Evolutionary conservation across 35 echinoderm and acorn worm genomes (phyloP).

Genomic region (Apostichopus californicus): DNA sequence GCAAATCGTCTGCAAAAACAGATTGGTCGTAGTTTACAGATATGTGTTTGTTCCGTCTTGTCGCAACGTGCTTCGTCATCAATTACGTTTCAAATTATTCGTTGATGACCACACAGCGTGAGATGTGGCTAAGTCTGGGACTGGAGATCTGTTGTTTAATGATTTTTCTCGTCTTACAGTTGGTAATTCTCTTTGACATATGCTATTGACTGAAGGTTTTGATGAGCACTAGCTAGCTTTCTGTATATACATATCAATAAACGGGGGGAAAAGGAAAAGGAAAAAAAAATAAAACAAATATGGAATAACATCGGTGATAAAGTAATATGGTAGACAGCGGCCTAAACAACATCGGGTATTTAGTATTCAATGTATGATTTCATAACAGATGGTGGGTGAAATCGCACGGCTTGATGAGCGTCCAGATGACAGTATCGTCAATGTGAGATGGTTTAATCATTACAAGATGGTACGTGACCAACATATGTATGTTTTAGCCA

Average conservation of each 20-base stretch:
- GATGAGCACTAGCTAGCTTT: neutral
- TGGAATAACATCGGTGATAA: neutral
- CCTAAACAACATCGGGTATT: neutral
- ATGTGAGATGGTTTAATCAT: conserved; percentile 11
- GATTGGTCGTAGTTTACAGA: neutral
- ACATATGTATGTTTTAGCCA: neutral
- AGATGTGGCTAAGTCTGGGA: neutral
- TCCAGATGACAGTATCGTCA: neutral
- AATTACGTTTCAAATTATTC: conserved; percentile 26
- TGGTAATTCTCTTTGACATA: neutral
- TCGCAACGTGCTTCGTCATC: neutral
- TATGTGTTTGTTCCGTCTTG: neutral
- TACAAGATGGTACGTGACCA: neutral
- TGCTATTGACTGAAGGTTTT: neutral
- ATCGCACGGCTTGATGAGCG: neutral
- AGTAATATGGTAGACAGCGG: neutral
- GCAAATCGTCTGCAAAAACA: neutral
- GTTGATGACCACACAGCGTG: neutral
- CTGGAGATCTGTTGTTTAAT: conserved; percentile 32
- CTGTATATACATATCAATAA: conserved; percentile 9
- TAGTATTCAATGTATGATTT: neutral
- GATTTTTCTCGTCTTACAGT: conserved; percentile 19
- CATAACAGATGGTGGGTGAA: conserved; percentile 12
- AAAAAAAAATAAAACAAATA: neutral
- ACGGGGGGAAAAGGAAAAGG: neutral